These are phyloP conservation scores for Manduca sexta DNA, from an alignment of 1,140 invertebrate genomes.

Conservation along the genomic window DNA sequence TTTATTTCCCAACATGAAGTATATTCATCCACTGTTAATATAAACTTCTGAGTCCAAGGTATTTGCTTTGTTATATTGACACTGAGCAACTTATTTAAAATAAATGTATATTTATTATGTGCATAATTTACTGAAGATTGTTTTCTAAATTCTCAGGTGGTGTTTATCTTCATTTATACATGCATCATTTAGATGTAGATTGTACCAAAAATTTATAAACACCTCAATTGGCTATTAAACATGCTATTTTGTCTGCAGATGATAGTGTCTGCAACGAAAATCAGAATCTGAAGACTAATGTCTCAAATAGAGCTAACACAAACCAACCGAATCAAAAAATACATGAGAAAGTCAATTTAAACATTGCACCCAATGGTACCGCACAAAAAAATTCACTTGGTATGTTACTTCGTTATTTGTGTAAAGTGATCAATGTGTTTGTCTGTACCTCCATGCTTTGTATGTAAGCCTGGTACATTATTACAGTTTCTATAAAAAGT, in stretches of 20 bases:
- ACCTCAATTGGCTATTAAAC: constrained; percentile 9
- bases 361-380: constrained; percentile 57
- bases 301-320: constrained; percentile 34
- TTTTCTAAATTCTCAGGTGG: too few species aligned
- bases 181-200: too few species aligned
- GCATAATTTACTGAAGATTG: too few species aligned
- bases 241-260: constrained; percentile 57
- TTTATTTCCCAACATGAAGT: too few species aligned
- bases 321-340: constrained; percentile 39
- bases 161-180: too few species aligned
- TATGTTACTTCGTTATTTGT: constrained; percentile 33
- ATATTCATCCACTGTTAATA: too few species aligned
- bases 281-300: constrained; percentile 52
- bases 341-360: constrained; percentile 49
- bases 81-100: too few species aligned
- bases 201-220: background rate
- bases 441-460: background rate
- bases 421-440: background rate
- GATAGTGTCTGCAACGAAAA: constrained; percentile 60
- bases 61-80: too few species aligned
- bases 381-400: constrained; percentile 54
- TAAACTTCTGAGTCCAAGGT: too few species aligned
- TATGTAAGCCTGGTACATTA: background rate
- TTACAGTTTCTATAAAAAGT: too few species aligned
- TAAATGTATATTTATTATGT: too few species aligned